phyloP scores from a whole-genome alignment of 2,797 vertebrate species.

The Propithecus deckenii region DNA sequence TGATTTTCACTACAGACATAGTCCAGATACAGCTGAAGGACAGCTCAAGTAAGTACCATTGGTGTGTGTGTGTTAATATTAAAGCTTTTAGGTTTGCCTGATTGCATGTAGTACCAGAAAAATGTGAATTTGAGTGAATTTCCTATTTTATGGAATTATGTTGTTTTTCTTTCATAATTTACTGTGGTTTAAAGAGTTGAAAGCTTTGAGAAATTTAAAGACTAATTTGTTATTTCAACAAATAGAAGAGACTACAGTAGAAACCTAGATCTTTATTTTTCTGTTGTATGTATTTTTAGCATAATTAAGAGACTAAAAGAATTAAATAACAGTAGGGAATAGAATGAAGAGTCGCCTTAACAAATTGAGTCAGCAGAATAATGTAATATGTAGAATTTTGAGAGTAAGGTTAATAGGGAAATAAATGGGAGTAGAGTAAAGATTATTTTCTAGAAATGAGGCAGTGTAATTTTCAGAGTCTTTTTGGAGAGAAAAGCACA shows the following conservation, averaged over 20 bases:
- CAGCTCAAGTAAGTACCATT: slow-evolving; percentile 95
- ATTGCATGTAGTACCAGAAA: not conserved
- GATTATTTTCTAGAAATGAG: not conserved
- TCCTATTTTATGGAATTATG: not conserved
- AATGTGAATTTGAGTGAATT: not conserved
- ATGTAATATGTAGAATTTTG: not conserved
- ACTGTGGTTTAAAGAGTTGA: not conserved
- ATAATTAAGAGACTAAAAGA: not conserved
- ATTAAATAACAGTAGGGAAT: not conserved
- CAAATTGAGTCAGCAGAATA: not conserved
- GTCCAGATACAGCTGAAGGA: slow-evolving; percentile 96
- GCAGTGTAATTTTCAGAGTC: not conserved
- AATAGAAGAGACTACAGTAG: not conserved
- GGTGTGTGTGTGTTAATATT: not conserved
- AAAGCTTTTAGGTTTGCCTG: not conserved
- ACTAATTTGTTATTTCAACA: not conserved
- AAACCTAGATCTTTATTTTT: slow-evolving; percentile 30
- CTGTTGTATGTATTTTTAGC: not conserved
- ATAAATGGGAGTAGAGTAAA: not conserved
- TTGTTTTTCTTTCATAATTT: not conserved
- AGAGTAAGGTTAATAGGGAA: not conserved
- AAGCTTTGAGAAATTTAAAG: slow-evolving; percentile 20
- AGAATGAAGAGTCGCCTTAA: not conserved
- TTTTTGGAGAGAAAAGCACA: not conserved
- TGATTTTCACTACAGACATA: slow-evolving; percentile 99